phyloP scores from a whole-genome alignment of 35 echinoderm and acorn worm species.

The Diadema setosum region DNA sequence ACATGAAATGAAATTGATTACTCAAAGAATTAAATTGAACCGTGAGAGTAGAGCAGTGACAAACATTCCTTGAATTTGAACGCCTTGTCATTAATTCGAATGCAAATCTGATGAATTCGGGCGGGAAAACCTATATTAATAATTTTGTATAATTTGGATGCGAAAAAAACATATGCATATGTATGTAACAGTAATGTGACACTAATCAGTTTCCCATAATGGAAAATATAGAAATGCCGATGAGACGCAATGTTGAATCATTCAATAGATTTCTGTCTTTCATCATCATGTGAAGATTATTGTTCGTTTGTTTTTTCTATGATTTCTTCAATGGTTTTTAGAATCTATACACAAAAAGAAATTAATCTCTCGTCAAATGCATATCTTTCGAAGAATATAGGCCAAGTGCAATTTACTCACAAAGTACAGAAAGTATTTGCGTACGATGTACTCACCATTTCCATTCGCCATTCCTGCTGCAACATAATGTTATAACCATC shows the following conservation, averaged over 20 bases:
- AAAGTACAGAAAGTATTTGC: not conserved
- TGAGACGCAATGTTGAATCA: too few species aligned
- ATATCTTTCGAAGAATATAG: not conserved
- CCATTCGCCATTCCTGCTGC: conserved; percentile 74
- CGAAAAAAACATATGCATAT: too few species aligned
- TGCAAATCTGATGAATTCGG: too few species aligned
- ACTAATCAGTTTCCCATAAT: not conserved
- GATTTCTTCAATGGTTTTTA: not conserved
- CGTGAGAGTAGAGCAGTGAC: too few species aligned
- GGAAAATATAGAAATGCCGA: not conserved
- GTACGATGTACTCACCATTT: conserved; percentile 65
- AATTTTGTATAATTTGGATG: too few species aligned
- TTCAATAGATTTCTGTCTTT: not conserved
- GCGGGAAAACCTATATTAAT: too few species aligned
- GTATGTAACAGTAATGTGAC: too few species aligned
- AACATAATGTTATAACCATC: conserved; percentile 64
- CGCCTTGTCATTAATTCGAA: too few species aligned
- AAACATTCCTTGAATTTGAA: too few species aligned
- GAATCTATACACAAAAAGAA: not conserved
- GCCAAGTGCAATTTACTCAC: not conserved
- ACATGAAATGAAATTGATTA: too few species aligned
- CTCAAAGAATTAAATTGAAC: too few species aligned
- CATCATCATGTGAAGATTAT: not conserved
- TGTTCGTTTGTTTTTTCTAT: not conserved
- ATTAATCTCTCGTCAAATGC: not conserved